A percentile compares a stretch with the other conserved stretches of the same genome.
phyloP scores from a whole-genome alignment of 2,797 vertebrate species.

The Propithecus perrieri region DNA sequence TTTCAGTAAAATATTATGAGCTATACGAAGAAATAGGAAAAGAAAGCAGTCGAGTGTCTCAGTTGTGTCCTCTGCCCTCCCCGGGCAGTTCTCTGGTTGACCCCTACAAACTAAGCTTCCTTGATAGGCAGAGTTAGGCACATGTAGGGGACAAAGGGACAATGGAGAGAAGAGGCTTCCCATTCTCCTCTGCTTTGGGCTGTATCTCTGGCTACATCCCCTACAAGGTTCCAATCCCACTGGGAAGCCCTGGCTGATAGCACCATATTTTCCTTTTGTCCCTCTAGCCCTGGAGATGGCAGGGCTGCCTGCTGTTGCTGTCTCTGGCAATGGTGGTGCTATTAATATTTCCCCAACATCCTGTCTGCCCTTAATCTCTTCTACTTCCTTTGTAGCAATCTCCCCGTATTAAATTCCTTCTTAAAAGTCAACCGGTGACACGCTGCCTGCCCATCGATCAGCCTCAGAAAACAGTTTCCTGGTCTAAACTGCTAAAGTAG shows the following conservation, averaged over 20 bases:
- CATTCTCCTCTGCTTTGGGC: not conserved
- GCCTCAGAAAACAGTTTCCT: conserved; percentile 81
- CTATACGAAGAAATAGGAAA: not conserved
- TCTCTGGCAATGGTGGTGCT: not conserved
- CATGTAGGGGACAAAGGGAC: not conserved
- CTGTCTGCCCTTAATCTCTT: not conserved
- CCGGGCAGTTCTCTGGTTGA: not conserved
- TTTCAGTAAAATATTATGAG: not conserved
- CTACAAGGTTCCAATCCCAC: not conserved
- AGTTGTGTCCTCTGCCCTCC: too few relatives aligned
- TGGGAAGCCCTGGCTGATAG: not conserved
- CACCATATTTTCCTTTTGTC: not conserved
- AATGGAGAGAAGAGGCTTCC: not conserved
- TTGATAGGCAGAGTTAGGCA: not conserved
- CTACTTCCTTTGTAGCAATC: not conserved
- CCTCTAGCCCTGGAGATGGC: too few relatives aligned
- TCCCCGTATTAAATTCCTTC: not conserved
- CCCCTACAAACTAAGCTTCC: not conserved
- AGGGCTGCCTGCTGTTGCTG: not conserved
- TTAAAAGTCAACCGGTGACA: not conserved
- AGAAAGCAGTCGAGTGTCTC: not conserved
- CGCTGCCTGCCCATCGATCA: too few relatives aligned
- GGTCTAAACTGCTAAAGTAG: conserved; percentile 73
- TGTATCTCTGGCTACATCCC: not conserved
- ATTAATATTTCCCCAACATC: not conserved